These are phyloP conservation scores for Drosophila rhopaloa DNA, from an alignment of 1,140 invertebrate genomes.

Conservation along the genomic window DNA sequence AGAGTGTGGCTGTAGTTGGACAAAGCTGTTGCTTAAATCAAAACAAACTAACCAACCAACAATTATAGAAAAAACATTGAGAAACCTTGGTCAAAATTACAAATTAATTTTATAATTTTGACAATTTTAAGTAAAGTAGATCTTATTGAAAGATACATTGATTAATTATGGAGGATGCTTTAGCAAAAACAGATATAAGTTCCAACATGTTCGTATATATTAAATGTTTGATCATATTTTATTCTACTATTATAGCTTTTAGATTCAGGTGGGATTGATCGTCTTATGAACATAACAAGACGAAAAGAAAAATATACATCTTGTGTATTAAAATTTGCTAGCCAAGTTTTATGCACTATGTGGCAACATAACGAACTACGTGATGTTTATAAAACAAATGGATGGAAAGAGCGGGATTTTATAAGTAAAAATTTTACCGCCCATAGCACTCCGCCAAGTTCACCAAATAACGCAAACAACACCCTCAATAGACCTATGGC, in stretches of 20 bases:
- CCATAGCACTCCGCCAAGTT: constrained; percentile 88
- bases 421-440: constrained; percentile 87
- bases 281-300: constrained; percentile 95
- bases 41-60: too few relatives aligned
- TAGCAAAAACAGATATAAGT: too few relatives aligned
- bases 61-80: too few relatives aligned
- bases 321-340: constrained; percentile 97
- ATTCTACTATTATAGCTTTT: constrained; percentile 85
- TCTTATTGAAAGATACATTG: too few relatives aligned
- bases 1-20: too few relatives aligned
- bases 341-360: constrained; percentile 97
- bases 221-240: too few relatives aligned
- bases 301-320: constrained; percentile 95
- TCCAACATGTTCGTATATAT: too few relatives aligned
- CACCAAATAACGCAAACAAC: constrained; percentile 95
- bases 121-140: too few relatives aligned
- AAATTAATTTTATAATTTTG: too few relatives aligned
- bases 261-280: constrained; percentile 95
- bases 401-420: constrained; percentile 97
- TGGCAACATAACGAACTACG: constrained; percentile 98
- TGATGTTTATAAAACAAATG: constrained; percentile 96
- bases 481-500: constrained; percentile 98
- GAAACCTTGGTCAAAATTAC: too few relatives aligned
- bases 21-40: too few relatives aligned
- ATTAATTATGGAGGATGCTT: too few relatives aligned